Evolutionary conservation across 2,888 invertebrate genomes (phyloP).

Genomic region (Nomada fabriciana): DNA sequence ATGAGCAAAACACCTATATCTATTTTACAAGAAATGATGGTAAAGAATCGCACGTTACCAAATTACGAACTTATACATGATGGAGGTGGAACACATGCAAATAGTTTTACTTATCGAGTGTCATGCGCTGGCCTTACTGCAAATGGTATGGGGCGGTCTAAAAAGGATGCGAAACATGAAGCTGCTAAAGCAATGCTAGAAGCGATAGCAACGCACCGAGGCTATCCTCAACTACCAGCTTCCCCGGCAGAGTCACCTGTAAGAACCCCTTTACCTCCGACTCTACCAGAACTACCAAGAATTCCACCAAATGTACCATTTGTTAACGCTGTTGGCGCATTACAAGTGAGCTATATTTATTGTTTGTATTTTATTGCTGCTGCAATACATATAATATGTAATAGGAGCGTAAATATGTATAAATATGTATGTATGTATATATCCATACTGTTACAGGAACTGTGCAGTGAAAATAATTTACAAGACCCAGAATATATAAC

Average conservation of each 20-base stretch:
- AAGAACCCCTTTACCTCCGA: constrained; percentile 70
- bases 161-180: constrained; percentile 84
- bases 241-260: constrained; percentile 76
- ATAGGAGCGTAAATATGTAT: too few species aligned
- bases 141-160: constrained; percentile 82
- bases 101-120: constrained; percentile 82
- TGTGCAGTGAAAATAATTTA: constrained; percentile 84
- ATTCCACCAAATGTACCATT: constrained; percentile 74
- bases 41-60: constrained; percentile 85
- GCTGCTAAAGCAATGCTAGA: constrained; percentile 83
- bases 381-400: neutral
- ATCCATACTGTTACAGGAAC: constrained; percentile 68
- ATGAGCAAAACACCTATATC: constrained; percentile 88
- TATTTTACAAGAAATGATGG: constrained; percentile 88
- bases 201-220: constrained; percentile 75
- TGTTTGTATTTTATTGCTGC: constrained; percentile 3
- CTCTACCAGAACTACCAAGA: constrained; percentile 65
- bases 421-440: neutral
- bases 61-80: constrained; percentile 85
- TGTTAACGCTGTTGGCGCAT: constrained; percentile 79
- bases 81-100: constrained; percentile 82
- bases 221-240: constrained; percentile 77
- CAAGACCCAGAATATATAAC: constrained; percentile 86
- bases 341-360: constrained; percentile 73
- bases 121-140: constrained; percentile 77